Conservation (phyloP, 2,113 vertebrate species). For the Columbina picui region DNA sequence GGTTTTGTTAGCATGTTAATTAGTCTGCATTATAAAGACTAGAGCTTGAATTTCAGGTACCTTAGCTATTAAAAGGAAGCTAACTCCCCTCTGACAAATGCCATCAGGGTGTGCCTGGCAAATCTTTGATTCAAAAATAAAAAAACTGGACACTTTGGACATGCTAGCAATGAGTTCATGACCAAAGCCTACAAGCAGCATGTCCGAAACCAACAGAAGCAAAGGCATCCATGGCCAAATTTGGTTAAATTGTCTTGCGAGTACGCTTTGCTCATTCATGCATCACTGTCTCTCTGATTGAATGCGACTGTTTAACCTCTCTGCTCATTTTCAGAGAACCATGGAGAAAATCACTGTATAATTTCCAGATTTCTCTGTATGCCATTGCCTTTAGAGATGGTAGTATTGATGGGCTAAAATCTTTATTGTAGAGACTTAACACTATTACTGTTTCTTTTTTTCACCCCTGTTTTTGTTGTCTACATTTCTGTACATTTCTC, state of each 20-base stretch:
- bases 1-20: constrained; percentile 68
- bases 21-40: constrained; percentile 55
- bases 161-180: background rate
- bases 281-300: background rate
- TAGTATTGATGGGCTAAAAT: background rate
- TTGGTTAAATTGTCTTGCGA: background rate
- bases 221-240: background rate
- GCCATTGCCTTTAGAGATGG: background rate
- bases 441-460: background rate
- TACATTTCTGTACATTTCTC: background rate
- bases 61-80: constrained; percentile 65
- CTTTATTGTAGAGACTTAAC: background rate
- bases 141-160: background rate
- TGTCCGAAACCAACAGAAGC: background rate
- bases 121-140: constrained; percentile 40
- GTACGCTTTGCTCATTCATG: background rate
- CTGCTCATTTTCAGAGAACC: background rate
- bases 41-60: constrained; percentile 77
- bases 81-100: constrained; percentile 64
- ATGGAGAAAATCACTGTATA: background rate
- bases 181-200: background rate
- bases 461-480: background rate
- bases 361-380: background rate
- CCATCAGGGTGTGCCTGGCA: constrained; percentile 28
- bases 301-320: background rate